Conservation (phyloP, 2,113 vertebrate species). For the Apteryx owenii region DNA sequence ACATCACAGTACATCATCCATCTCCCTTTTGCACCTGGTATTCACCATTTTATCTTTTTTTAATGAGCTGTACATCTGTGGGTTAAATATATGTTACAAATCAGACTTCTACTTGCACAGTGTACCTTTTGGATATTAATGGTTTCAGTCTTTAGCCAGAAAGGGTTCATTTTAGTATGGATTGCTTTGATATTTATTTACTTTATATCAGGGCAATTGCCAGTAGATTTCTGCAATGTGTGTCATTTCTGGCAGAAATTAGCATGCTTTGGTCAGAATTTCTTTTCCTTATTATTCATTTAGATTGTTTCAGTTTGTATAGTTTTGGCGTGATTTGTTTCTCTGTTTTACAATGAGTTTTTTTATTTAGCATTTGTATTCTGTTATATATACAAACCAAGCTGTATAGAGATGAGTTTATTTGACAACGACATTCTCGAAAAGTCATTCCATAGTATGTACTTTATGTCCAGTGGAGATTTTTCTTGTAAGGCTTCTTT, state of each 20-base stretch:
- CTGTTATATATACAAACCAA: background rate
- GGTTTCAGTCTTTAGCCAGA: background rate
- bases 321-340: background rate
- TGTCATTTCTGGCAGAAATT: background rate
- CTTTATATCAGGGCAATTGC: background rate
- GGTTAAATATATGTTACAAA: background rate
- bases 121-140: background rate
- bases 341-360: background rate
- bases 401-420: background rate
- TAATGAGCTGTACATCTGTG: background rate
- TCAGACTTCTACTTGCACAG: background rate
- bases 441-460: background rate
- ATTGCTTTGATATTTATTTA: background rate
- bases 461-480: background rate
- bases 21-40: background rate
- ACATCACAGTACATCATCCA: background rate
- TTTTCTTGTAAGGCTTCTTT: background rate
- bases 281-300: background rate
- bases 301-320: background rate
- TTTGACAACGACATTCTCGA: background rate
- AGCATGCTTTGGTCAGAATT: background rate
- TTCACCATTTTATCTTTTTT: background rate
- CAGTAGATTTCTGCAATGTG: background rate
- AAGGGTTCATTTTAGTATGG: background rate
- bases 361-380: background rate